phyloP scores from a whole-genome alignment of 2,888 invertebrate genomes.

The Tinea semifulvella region DNA sequence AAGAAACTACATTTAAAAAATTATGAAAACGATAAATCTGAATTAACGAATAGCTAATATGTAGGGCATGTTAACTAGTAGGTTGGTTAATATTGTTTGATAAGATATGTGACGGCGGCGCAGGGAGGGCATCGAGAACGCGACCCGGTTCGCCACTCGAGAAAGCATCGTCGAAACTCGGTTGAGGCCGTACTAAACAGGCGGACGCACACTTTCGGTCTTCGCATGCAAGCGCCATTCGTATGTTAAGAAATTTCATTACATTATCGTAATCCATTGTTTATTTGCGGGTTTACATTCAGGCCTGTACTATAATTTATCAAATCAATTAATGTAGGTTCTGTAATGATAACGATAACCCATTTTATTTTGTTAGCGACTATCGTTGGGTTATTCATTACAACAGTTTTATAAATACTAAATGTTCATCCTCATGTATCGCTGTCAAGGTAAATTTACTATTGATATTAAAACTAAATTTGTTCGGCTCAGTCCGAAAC shows the following conservation, averaged over 20 bases:
- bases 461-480: constrained; percentile 31
- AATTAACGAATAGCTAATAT: neutral
- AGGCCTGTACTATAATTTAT: neutral
- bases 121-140: constrained; percentile 49
- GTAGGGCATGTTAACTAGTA: neutral
- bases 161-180: constrained; percentile 67
- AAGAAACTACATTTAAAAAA: neutral
- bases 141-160: constrained; percentile 64
- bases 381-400: no score
- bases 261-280: constrained; percentile 6
- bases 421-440: constrained; percentile 22
- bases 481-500: constrained; percentile 45
- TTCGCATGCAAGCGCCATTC: constrained; percentile 32
- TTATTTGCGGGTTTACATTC: neutral
- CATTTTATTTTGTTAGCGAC: neutral
- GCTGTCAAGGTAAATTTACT: constrained; percentile 32
- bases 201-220: constrained; percentile 55
- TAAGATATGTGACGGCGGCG: constrained; percentile 8
- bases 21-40: constrained; percentile 1
- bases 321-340: constrained; percentile 4
- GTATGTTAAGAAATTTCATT: constrained; percentile 11
- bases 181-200: constrained; percentile 57
- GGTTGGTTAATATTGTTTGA: neutral
- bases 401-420: neutral
- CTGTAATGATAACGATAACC: constrained; percentile 7